These are phyloP conservation scores for Ictalurus furcatus DNA, from an alignment of 2,113 vertebrate species.

Conservation along the genomic window DNA sequence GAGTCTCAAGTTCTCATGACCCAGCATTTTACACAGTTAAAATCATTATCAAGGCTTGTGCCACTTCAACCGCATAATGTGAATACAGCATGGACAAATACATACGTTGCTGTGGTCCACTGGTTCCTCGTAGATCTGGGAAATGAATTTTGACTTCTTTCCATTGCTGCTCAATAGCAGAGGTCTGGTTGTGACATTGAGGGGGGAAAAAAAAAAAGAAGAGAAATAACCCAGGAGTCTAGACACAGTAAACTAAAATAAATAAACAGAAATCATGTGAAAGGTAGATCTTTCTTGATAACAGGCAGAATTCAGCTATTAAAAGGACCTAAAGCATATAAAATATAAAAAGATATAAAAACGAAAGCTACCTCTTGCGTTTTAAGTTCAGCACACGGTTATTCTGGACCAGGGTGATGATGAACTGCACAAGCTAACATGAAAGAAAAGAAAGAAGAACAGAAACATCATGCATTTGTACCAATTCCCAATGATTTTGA, in stretches of 20 bases:
- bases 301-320: neutral
- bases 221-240: neutral
- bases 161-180: slow-evolving; percentile 88
- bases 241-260: neutral
- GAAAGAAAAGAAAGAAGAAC: slow-evolving; percentile 10
- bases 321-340: neutral
- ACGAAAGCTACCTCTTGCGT: slow-evolving; percentile 82
- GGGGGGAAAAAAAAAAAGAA: neutral
- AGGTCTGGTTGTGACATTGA: slow-evolving; percentile 71
- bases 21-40: neutral
- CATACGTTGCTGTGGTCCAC: slow-evolving; percentile 76
- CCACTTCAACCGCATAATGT: neutral
- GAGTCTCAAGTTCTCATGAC: neutral
- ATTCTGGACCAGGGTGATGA: slow-evolving; percentile 92
- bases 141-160: slow-evolving; percentile 88
- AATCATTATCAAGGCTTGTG: neutral
- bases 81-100: neutral
- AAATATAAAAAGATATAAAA: neutral
- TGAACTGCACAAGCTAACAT: slow-evolving; percentile 92
- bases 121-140: slow-evolving; percentile 86
- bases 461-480: neutral
- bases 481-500: too few species aligned
- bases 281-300: neutral
- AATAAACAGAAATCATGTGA: too few species aligned
- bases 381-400: slow-evolving; percentile 92